Percentiles rank a stretch among this genome's conserved stretches.
phyloP scores from a whole-genome alignment of 2,797 vertebrate genomes.

The Schizopygopsis malacanthus region DNA sequence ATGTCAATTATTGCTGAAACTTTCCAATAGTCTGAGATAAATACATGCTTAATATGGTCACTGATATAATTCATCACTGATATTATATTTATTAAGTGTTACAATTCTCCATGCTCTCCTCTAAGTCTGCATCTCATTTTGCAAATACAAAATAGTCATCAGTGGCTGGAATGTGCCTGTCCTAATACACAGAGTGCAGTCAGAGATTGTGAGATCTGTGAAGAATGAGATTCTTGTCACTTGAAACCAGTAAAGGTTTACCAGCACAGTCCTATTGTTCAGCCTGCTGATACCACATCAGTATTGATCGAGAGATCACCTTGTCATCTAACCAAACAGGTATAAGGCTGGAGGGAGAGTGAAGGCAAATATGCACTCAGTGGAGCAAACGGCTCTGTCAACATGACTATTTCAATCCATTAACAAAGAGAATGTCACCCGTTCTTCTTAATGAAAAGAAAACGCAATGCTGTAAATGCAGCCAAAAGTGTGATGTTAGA shows the following conservation, averaged over 20 bases:
- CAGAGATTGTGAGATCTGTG: conserved; percentile 49
- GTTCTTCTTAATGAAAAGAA: conserved; percentile 62
- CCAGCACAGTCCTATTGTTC: conserved; percentile 47
- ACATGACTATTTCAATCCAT: conserved; percentile 77
- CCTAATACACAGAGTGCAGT: conserved; percentile 35
- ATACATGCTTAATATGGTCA: too few species aligned
- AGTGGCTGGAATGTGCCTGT: conserved; percentile 44
- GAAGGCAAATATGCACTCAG: conserved; percentile 77
- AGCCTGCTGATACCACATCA: conserved; percentile 70
- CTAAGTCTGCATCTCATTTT: not conserved
- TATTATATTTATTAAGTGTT: not conserved
- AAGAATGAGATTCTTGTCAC: conserved; percentile 52
- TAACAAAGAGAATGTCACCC: conserved; percentile 72
- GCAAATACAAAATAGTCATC: conserved; percentile 35
- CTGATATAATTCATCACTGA: not conserved
- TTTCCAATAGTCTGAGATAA: not conserved
- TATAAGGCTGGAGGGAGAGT: conserved; percentile 70
- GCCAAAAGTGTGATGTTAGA: not conserved
- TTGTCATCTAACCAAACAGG: conserved; percentile 79
- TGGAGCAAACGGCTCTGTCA: conserved; percentile 82
- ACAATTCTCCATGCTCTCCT: not conserved
- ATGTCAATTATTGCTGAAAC: not conserved
- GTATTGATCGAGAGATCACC: conserved; percentile 80
- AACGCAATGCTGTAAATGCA: conserved; percentile 12
- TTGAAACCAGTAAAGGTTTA: conserved; percentile 56